phyloP scores from a whole-genome alignment of 1,140 invertebrate species.

The Brachionus sp. region DNA sequence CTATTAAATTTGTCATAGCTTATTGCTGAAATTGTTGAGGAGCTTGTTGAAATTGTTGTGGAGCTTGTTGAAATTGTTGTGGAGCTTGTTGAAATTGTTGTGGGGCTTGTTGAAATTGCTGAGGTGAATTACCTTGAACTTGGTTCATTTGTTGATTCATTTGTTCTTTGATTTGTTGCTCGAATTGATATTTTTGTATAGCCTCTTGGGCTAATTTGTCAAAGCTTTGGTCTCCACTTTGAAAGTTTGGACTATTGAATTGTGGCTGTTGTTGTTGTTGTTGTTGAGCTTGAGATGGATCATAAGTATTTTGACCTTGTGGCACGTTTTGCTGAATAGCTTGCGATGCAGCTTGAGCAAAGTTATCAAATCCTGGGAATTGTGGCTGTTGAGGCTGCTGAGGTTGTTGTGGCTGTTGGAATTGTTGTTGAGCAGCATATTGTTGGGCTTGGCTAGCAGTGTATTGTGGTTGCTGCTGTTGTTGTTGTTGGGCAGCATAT shows the following conservation, averaged over 20 bases:
- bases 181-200: neutral
- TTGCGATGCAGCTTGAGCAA: neutral
- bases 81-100: neutral
- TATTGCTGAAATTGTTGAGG: neutral
- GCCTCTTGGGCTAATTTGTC: neutral
- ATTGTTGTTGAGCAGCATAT: neutral
- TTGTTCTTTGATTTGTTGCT: neutral
- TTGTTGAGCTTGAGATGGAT: neutral
- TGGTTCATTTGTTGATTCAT: neutral
- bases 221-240: neutral
- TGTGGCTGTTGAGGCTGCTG: neutral
- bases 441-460: neutral
- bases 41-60: neutral
- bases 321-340: neutral
- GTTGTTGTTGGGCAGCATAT: neutral
- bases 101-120: neutral
- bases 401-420: neutral
- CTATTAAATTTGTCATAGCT: neutral
- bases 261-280: neutral
- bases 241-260: neutral
- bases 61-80: constrained; percentile 3
- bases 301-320: neutral
- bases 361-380: constrained; percentile 20
- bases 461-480: neutral
- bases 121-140: neutral